Percentiles rank a stretch among this genome's conserved stretches.
phyloP scores from a whole-genome alignment of 2,888 invertebrate species.

The Pheosia gnoma region DNA sequence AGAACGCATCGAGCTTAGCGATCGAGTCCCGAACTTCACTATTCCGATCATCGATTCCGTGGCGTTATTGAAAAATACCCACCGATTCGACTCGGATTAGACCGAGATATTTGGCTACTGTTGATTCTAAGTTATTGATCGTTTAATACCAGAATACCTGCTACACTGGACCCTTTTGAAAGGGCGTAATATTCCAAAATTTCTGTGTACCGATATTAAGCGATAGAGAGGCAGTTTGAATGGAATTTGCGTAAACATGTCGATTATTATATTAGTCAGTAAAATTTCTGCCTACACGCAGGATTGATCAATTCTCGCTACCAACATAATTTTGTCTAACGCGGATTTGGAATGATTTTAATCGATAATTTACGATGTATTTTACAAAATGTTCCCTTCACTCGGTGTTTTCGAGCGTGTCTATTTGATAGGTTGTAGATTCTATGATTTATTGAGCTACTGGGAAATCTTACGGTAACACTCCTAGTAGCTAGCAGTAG shows the following conservation, averaged over 20 bases:
- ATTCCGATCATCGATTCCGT: conserved; percentile 42
- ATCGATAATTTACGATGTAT: conserved; percentile 58
- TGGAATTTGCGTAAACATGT: conserved; percentile 68
- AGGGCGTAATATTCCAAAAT: conserved; percentile 23
- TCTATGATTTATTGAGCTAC: neutral
- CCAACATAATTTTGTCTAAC: conserved; percentile 49
- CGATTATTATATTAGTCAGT: conserved; percentile 27
- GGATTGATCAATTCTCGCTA: conserved; percentile 28
- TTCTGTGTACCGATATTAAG: conserved; percentile 44
- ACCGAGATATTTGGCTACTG: conserved; percentile 73
- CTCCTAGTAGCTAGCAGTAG: neutral
- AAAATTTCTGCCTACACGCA: conserved; percentile 34
- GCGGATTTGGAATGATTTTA: conserved; percentile 53
- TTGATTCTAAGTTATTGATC: conserved; percentile 76
- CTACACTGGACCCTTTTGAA: conserved; percentile 13
- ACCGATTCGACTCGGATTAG: conserved; percentile 78
- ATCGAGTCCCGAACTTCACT: conserved; percentile 41
- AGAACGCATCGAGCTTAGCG: conserved; percentile 24
- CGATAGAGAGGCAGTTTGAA: conserved; percentile 51
- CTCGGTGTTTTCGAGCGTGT: conserved; percentile 1
- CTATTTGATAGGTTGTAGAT: neutral
- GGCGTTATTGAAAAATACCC: conserved; percentile 75
- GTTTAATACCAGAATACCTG: conserved; percentile 41
- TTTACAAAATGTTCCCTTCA: conserved; percentile 13
- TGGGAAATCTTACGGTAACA: conserved; percentile 3